Evolutionary conservation across 1,140 invertebrate species (phyloP).

Genomic region (Arion vulgaris): DNA sequence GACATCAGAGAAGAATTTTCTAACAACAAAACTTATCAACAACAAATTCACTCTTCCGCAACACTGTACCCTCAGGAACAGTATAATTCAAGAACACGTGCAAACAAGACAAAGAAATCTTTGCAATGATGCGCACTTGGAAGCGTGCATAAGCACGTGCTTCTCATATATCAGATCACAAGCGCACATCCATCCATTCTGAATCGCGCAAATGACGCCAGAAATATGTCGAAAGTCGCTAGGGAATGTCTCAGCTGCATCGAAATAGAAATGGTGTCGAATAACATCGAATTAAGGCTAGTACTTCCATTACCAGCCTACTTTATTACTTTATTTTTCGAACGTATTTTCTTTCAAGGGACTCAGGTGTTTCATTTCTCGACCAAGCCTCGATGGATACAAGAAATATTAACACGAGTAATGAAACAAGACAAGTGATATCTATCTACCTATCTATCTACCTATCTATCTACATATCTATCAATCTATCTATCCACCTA

Average conservation of each 20-base stretch:
- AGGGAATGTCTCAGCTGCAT: background rate
- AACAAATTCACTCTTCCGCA: background rate
- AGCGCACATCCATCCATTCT: background rate
- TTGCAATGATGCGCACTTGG: background rate
- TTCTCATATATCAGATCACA: background rate
- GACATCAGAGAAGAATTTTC: background rate
- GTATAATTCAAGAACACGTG: background rate
- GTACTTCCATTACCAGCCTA: background rate
- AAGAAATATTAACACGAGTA: too few species aligned
- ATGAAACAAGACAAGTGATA: too few species aligned
- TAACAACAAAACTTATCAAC: background rate
- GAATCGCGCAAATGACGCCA: background rate
- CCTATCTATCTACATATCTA: too few species aligned
- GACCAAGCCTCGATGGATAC: too few species aligned
- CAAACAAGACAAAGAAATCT: conserved; percentile 3
- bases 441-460: too few species aligned
- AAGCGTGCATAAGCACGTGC: background rate
- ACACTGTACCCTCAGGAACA: background rate
- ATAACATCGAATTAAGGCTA: background rate
- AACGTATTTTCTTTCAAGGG: too few species aligned
- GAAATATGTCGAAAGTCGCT: background rate
- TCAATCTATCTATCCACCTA: too few species aligned
- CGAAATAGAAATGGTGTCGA: background rate
- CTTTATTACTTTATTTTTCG: background rate
- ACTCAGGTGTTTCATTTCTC: too few species aligned